Percentiles rank a stretch among this genome's conserved stretches.
These are phyloP conservation scores for Brachionus koreanus DNA, from an alignment of 1,140 invertebrate species.

Conservation along the genomic window DNA sequence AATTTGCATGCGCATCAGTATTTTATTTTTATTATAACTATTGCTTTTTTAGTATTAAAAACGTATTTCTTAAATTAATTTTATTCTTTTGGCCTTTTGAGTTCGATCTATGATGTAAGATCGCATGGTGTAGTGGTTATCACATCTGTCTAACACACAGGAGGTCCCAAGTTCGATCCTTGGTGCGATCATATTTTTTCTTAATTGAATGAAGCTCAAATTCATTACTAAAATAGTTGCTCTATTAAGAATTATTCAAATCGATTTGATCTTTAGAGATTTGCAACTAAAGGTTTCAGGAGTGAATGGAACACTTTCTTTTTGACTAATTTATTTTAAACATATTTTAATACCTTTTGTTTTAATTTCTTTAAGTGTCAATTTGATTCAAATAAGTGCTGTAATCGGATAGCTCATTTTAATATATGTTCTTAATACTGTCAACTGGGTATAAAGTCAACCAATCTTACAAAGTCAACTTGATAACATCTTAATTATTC, in stretches of 20 bases:
- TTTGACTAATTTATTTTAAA: neutral
- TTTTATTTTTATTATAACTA: neutral
- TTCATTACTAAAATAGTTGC: no score
- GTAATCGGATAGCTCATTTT: neutral
- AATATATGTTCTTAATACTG: neutral
- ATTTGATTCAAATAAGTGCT: neutral
- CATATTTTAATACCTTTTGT: neutral
- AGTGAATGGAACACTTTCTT: neutral
- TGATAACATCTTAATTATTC: neutral
- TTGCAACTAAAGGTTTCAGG: neutral
- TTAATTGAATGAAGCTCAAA: no score
- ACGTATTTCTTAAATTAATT: neutral
- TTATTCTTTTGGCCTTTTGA: neutral
- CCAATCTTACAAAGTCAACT: neutral
- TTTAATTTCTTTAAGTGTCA: neutral
- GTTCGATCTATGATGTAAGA: neutral
- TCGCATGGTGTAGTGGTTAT: conserved; percentile 3
- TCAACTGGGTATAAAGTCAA: neutral
- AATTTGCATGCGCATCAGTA: neutral
- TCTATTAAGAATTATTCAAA: no score
- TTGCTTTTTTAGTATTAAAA: neutral
- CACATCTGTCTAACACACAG: conserved; percentile 3
- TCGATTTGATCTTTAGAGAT: neutral
- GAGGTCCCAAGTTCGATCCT: neutral
- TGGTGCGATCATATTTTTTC: neutral